Evolutionary conservation across 2,888 invertebrate species (phyloP), one percentile per base, ranked within the genome.

Genomic region (Lagria hirta): DNA sequence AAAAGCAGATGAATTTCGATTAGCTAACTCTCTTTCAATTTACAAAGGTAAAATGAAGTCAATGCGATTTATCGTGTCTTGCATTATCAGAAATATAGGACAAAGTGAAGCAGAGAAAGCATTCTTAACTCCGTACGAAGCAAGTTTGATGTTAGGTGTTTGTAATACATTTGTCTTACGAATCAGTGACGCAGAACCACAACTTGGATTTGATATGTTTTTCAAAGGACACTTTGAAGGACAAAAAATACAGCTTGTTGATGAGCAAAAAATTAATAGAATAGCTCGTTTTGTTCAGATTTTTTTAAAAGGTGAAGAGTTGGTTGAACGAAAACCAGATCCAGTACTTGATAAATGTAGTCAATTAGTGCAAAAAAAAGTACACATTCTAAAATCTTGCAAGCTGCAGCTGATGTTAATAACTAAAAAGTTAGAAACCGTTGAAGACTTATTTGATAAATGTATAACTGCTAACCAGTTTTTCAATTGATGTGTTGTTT

Each of bases 1-100:
- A 1, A 61, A 57, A 45, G 34, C 49, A 1, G 57, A 58, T 13
- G 58, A 56, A 27, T 40, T 51, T 17, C 46, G 60, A 15, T 62
- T 57, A 29, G 58, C 59, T 4, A 46, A 58, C 6, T 54, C 56
- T 29, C 14, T 55, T n/a, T 49, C 50, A 1, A 21, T 59, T 1
- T 32, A 52, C 1, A 49, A 51, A 20, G 52, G 40, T 30, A 52
- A 51, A 27, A 21, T 61, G 26, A 40, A 44, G 7, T 49, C 50
- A 2, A 64, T 64, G 62, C 30, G 30, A 7, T 41, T 52, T 6
- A 40, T 60, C 3, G 43, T 58, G 13, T 45, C 49, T 15, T 55
- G 54, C 28, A 38, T 54, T 1, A 14, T 64, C 10, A 45, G 57
- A 24, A 59, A 60, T 13, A 20, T 41, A 18, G 26, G n/a, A n/a